These are phyloP conservation scores for Hypselothyrea guttata DNA, from an alignment of 2,888 invertebrate species.

Conservation along the genomic window DNA sequence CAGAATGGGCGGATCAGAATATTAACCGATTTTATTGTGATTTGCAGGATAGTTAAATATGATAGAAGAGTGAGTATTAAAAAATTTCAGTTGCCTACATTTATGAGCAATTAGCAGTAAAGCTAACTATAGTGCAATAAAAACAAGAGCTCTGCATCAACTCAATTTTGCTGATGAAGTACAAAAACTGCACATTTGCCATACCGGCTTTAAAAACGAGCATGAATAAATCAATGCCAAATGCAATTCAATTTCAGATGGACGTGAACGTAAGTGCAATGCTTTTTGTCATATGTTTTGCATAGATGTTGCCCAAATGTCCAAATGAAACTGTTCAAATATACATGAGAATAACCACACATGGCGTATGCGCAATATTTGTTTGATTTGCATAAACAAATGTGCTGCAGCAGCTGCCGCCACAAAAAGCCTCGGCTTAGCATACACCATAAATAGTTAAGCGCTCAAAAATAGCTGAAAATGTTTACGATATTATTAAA, in stretches of 20 bases:
- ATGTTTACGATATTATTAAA: too few species aligned
- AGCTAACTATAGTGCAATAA: too few species aligned
- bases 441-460: background rate
- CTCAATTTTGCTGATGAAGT: slow-evolving; percentile 14
- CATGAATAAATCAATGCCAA: slow-evolving; percentile 50
- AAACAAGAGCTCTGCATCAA: too few species aligned
- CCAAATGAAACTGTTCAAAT: slow-evolving; percentile 42
- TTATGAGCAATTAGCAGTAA: slow-evolving; percentile 37
- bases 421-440: slow-evolving; percentile 67
- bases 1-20: too few species aligned
- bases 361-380: slow-evolving; percentile 72
- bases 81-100: slow-evolving; percentile 22
- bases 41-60: background rate
- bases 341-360: slow-evolving; percentile 45
- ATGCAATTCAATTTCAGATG: slow-evolving; percentile 32
- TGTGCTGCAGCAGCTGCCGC: slow-evolving; percentile 61
- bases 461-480: too few species aligned
- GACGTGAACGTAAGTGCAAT: slow-evolving; percentile 9
- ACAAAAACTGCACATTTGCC: background rate
- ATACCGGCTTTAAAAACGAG: background rate
- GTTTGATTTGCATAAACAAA: slow-evolving; percentile 21
- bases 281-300: slow-evolving; percentile 37
- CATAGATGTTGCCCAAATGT: slow-evolving; percentile 43
- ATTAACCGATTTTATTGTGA: too few species aligned
- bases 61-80: slow-evolving; percentile 16